Conservation (phyloP, 2,888 invertebrate species). For the Drosophila mimica region DNA sequence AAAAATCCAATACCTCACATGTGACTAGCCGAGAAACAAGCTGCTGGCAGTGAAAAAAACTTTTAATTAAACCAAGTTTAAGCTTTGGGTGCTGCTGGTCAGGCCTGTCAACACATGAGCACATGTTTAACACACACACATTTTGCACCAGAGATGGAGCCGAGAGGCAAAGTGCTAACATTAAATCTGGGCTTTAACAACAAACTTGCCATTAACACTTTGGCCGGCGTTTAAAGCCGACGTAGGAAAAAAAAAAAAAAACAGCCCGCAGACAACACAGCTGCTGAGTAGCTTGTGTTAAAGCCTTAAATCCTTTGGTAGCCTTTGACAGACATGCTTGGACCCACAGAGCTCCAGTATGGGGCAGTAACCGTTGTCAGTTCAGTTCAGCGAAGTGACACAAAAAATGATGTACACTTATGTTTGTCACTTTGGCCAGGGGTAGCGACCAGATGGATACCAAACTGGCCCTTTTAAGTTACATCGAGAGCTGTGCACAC, state of each 20-base stretch:
- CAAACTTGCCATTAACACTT: slow-evolving; percentile 69
- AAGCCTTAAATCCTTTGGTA: slow-evolving; percentile 61
- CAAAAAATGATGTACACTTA: slow-evolving; percentile 63
- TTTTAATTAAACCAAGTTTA: slow-evolving; percentile 76
- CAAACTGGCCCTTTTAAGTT: slow-evolving; percentile 54
- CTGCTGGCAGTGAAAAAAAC: slow-evolving; percentile 31
- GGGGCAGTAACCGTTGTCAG: slow-evolving; percentile 54
- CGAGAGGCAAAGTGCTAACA: slow-evolving; percentile 3
- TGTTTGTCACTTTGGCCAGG: slow-evolving; percentile 26
- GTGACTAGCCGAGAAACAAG: neutral
- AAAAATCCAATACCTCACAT: neutral
- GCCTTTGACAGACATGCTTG: slow-evolving; percentile 48
- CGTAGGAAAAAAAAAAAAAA: neutral
- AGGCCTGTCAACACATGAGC: slow-evolving; percentile 51
- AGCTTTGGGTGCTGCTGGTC: slow-evolving; percentile 63
- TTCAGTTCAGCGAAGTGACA: slow-evolving; percentile 57
- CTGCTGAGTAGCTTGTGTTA: slow-evolving; percentile 45
- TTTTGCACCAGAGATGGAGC: no score
- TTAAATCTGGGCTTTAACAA: slow-evolving; percentile 60
- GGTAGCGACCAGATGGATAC: slow-evolving; percentile 11
- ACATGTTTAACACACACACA: slow-evolving; percentile 29
- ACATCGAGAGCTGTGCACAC: slow-evolving; percentile 57
- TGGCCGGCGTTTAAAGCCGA: slow-evolving; percentile 36
- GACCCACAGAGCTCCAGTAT: neutral
- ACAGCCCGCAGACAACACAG: slow-evolving; percentile 28